Conservation (phyloP, 1,140 invertebrate species). For the Drosophila punjabiensis region DNA sequence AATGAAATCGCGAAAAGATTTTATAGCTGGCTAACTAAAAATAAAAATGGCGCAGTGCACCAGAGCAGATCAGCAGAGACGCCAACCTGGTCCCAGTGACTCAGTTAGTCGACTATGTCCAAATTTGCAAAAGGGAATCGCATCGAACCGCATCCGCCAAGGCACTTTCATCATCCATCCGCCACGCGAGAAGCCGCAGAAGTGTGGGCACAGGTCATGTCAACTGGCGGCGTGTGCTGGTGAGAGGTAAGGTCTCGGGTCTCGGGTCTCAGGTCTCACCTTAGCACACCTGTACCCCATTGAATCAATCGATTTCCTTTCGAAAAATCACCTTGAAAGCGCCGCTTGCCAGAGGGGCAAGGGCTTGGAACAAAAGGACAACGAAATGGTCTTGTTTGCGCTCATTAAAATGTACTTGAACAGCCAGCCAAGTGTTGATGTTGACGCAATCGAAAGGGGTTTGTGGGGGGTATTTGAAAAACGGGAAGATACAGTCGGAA, state of each 20-base stretch:
- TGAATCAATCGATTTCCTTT: conserved; percentile 70
- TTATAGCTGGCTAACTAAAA: conserved; percentile 69
- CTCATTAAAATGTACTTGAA: conserved; percentile 67
- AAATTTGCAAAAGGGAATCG: conserved; percentile 19
- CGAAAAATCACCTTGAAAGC: conserved; percentile 56
- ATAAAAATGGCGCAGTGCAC: conserved; percentile 60
- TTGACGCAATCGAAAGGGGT: conserved; percentile 18
- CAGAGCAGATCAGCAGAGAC: neutral
- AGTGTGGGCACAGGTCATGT: conserved; percentile 63
- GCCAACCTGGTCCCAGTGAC: conserved; percentile 26
- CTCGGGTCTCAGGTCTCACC: neutral
- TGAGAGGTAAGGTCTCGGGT: conserved; percentile 6
- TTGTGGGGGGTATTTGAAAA: neutral
- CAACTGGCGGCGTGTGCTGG: conserved; percentile 17
- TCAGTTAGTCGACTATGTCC: conserved; percentile 15
- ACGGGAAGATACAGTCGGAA: neutral
- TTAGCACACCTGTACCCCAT: conserved; percentile 14
- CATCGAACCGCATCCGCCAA: conserved; percentile 11
- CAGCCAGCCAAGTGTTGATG: conserved; percentile 24
- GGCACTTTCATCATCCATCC: conserved; percentile 41
- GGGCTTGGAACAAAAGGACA: conserved; percentile 56
- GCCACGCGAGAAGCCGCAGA: conserved; percentile 57
- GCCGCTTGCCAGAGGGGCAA: conserved; percentile 3
- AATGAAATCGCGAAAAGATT: conserved; percentile 41
- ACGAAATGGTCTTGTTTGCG: conserved; percentile 57